Base-by-base conservation (phyloP, 2,888 invertebrate species). In the Nematopogon swammerdamellus region DNA sequence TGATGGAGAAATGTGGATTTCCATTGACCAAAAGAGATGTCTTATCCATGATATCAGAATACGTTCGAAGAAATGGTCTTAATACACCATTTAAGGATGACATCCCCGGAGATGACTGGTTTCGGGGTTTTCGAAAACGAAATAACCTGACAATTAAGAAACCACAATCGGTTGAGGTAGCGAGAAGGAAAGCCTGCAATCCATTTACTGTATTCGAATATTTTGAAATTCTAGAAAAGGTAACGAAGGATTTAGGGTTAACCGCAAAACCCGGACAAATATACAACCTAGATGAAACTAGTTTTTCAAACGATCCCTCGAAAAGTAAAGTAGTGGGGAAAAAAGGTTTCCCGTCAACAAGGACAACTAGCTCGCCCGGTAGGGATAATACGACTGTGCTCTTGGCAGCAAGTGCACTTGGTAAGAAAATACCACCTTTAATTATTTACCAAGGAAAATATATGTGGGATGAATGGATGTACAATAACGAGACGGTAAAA, bases 271-370 rank as follows among this genome's bases (percentile, higher is more conserved):
- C n/a, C n/a, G n/a, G n/a, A n/a, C n/a, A n/a, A n/a, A 56, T 58
- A 25, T 56, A 52, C 49, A 59, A 57, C 47, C 42, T 52, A 30
- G 58, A 60, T 49, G 57, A 59, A 48, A 53, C 53, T 18, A 51
- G 54, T 49, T 52, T 57, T 36, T 52, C 49, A 30, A 44, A 50
- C 45, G 56, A 59, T 47, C 51, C 55, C 18, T 30, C 47, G 5
- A 51, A 50, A 46, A 48, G 25, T 18, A 53, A 57, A 54, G 55
- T 58, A 18, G 51, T 59, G 18, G 57, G 58, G n/a, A n/a, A n/a
- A n/a, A 49, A 42, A 45, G 49, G 52, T 11, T 52, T 48, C 43
- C 48, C 46, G 18, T 52, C 52, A 36, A 52, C 46, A 46, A 52
- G 52, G 49, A 52, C 52, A 29, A 51, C 47, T 46, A 17, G 48